Conservation (phyloP, 2,113 vertebrate genomes). For the Pleuronectes platessa region DNA sequence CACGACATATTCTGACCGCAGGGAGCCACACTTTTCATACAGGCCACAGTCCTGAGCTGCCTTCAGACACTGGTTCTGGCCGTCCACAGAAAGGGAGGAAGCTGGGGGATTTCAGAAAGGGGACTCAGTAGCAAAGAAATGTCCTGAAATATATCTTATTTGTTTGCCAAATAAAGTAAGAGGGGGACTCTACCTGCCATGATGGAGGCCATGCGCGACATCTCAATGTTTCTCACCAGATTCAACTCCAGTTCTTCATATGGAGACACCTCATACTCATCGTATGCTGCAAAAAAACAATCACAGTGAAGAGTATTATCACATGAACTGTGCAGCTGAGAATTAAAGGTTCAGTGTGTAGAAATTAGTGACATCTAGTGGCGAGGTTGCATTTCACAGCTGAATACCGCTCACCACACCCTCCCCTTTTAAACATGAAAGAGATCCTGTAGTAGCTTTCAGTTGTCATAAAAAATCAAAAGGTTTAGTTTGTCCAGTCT, state of each 20-base stretch:
- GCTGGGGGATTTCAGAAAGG: conserved; percentile 38
- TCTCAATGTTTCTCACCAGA: conserved; percentile 86
- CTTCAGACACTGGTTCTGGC: conserved; percentile 91
- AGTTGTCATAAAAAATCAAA: no score
- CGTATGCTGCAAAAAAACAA: conserved; percentile 81
- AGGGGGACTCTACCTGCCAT: conserved; percentile 82
- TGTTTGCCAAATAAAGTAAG: neutral
- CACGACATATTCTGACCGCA: conserved; percentile 90
- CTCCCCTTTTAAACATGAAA: no score
- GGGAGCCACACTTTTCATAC: conserved; percentile 90
- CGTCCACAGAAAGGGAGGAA: conserved; percentile 76
- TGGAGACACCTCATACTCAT: conserved; percentile 88
- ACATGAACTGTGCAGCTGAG: neutral
- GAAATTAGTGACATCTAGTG: no score
- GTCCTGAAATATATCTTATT: neutral
- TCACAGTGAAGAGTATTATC: conserved; percentile 8
- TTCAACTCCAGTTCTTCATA: conserved; percentile 87
- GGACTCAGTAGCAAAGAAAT: conserved; percentile 5
- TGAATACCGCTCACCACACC: no score
- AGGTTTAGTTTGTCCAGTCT: no score
- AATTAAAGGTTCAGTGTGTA: no score
- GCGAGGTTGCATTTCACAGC: no score
- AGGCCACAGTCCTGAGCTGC: conserved; percentile 90
- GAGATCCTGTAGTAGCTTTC: no score
- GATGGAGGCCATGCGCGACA: conserved; percentile 85